These are phyloP conservation scores for Pygocentrus nattereri DNA, from an alignment of 2,797 vertebrate species.

Conservation along the genomic window DNA sequence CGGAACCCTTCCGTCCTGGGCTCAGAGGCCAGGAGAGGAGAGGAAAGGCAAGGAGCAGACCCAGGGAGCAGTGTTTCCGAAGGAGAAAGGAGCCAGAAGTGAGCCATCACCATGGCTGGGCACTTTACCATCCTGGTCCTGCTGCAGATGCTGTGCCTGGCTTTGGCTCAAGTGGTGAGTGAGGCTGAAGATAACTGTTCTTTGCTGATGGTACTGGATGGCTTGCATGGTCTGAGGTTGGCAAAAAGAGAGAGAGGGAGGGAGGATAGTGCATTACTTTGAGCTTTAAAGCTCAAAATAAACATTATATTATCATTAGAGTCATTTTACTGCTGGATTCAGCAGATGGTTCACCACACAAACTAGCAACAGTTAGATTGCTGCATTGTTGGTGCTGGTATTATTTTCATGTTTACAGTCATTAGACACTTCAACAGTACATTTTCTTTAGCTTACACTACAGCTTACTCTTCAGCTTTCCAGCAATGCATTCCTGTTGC, in stretches of 20 bases:
- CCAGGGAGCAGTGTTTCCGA: constrained; percentile 64
- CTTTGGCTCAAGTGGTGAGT: constrained; percentile 95
- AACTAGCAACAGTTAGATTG: background rate
- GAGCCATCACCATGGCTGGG: constrained; percentile 80
- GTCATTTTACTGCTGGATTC: background rate
- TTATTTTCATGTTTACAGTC: background rate
- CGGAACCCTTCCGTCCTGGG: constrained; percentile 54
- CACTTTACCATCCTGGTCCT: constrained; percentile 76
- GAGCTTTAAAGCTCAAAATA: background rate
- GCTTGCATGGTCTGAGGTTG: background rate
- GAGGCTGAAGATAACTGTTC: constrained; percentile 42
- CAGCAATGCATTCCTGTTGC: background rate
- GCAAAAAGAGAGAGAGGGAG: constrained; percentile 8
- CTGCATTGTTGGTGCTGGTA: background rate
- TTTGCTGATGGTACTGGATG: constrained; percentile 1
- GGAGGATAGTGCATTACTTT: background rate
- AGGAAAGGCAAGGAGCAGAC: constrained; percentile 68
- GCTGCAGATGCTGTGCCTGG: constrained; percentile 85
- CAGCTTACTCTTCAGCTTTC: background rate
- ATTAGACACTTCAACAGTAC: background rate
- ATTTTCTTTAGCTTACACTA: background rate
- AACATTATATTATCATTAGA: background rate
- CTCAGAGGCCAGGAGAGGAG: constrained; percentile 55
- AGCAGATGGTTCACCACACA: background rate
- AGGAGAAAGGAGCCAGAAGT: constrained; percentile 69